Base-by-base conservation (phyloP, 1,140 invertebrate genomes). In the Plodia interpunctella region DNA sequence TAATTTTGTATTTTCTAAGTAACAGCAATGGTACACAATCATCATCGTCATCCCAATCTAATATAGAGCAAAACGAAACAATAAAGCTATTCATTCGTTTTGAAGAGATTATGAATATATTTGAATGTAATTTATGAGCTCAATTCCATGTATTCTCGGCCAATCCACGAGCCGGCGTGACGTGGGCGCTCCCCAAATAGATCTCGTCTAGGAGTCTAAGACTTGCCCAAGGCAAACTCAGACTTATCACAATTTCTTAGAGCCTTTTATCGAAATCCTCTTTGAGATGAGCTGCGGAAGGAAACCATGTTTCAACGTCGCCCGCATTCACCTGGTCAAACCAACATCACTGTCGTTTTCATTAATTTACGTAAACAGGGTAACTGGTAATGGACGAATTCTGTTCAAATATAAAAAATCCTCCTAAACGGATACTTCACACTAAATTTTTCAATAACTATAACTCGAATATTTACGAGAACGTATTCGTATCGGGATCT, bases 141-240 rank as follows among this genome's bases (percentile, higher is more conserved):
- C 13, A 44, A 44, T 44, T 44, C n/a, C 38, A 5, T 44, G 38
- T 49, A 44, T 44, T 15, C n/a, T 44, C 38, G 38, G 15, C n/a
- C 13, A 44, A n/a, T 17, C 49, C 21, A 35, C 44, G 38, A n/a
- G 56, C 38, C 15, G 15, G 60, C 51, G 51, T 64, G 62, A 65
- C 58, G 65, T 66, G 68, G 60, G 62, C 65, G 65, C 49, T 74
- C 78, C 72, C 67, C 72, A 78, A 81, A 81, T 79, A 81, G 75
- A 73, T 72, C 70, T 60, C 58, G 69, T 69, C 74, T 74, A 76
- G 61, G 69, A 65, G 15, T 17, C 15, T 44, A 60, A 53, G 59
- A 57, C 59, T 51, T 68, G 25, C 53, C 32, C 49, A n/a, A 55
- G 20, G 5, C 52, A 32, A 49, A 59, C 17, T 20, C 56, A 62